Base-by-base conservation (phyloP, 2,113 vertebrate genomes). In the Okapia johnstoni region DNA sequence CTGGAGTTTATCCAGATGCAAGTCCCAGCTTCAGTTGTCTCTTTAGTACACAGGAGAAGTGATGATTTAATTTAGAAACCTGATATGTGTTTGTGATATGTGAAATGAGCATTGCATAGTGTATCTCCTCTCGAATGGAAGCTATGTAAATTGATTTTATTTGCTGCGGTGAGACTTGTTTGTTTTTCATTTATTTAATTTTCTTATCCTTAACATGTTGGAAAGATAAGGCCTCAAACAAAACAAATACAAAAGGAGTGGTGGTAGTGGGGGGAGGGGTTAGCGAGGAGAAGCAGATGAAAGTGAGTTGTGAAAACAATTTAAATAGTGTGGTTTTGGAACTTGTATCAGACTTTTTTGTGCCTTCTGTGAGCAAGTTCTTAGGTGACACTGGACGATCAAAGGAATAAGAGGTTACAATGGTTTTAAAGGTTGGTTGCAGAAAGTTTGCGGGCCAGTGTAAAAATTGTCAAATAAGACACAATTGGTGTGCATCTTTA, bases 171-270 rank as follows among this genome's bases (percentile, higher is more conserved):
- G 57, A 92, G 46, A 76, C 88, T 96, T 66, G 90, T 88, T 36
- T 93, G 73, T 63, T 57, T 23, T 93, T 97, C 50, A 15, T 89
- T 89, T 93, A 58, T 70, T 58, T 90, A 73, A 81, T 95, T 90
- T 90, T 33, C 52, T 61, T 58, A 60, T 79, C 36, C 30, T 89
- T 46, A 58, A 88, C 54, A 94, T 92, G n/a, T 94, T 90, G 70
- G 50, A 84, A 93, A 85, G 80, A 83, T 63, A 26, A 6, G 3
- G 5, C 23, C 21, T 7, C 17, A 36, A 90, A 83, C 50, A 52
- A 83, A 83, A 83, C 50, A 55, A 55, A 83, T 83, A 40, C 52
- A 9, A 40, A 83, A 83, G 52, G 52, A 55, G 19, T 15, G 7
- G 6, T 33, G 25, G 30, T 43, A 63, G 40, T n/a, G 26, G 25